Conservation (phyloP, 2,797 vertebrate species). For the Galago senegalensis region DNA sequence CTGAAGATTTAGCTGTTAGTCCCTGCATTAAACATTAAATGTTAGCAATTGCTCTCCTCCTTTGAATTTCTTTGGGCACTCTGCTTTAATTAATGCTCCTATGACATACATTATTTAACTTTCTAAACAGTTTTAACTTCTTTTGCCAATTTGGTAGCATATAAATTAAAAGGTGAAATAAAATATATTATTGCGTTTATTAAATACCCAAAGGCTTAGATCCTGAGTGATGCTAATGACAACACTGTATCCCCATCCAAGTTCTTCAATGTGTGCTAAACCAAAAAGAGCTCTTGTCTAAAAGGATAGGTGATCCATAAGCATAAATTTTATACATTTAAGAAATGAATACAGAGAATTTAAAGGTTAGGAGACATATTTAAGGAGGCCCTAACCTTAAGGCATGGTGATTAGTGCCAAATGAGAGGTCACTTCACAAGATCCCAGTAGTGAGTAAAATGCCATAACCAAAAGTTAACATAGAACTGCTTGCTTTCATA, state of each 20-base stretch:
- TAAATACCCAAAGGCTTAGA: conserved; percentile 38
- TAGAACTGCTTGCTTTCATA: conserved; percentile 5
- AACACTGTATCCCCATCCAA: neutral
- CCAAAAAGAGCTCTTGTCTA: conserved; percentile 44
- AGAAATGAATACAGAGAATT: neutral
- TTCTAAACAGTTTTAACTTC: conserved; percentile 49
- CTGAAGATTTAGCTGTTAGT: conserved; percentile 18
- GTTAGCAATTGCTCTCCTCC: conserved; percentile 34
- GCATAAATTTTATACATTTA: conserved; percentile 11
- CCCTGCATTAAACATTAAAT: conserved; percentile 46
- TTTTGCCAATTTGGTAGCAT: conserved; percentile 40
- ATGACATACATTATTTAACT: conserved; percentile 25
- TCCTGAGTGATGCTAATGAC: conserved; percentile 37
- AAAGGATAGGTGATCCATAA: conserved; percentile 12
- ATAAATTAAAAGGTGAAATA: conserved; percentile 53
- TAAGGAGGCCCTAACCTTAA: conserved; percentile 38
- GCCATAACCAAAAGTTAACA: conserved; percentile 20
- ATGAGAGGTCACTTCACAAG: conserved; percentile 22
- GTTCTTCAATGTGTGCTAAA: neutral
- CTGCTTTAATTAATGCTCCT: conserved; percentile 52
- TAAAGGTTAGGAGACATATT: conserved; percentile 6
- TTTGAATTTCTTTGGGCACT: conserved; percentile 55
- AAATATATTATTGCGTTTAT: conserved; percentile 2
- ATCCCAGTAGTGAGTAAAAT: conserved; percentile 50
- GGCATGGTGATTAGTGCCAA: conserved; percentile 3